Base-by-base conservation (phyloP, 2,797 vertebrate genomes). In the Macroramphosus scolopax region DNA sequence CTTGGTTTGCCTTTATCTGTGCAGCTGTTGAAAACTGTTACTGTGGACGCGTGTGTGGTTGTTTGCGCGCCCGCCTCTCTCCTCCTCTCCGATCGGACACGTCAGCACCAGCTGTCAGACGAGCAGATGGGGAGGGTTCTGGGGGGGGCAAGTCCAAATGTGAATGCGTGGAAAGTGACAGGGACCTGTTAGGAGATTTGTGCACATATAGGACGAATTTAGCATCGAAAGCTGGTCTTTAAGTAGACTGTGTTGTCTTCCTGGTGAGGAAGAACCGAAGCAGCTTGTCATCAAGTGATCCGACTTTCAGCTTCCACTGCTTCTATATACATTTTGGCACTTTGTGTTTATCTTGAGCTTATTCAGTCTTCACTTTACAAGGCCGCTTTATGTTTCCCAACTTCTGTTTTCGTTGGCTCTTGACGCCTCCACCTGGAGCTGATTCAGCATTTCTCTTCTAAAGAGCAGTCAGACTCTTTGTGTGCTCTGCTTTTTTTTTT, bases 81-180 rank as follows among this genome's bases (percentile, higher is more conserved):
- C 63, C 60, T 62, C 56, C 44, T 46, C n/a, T 54, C 53, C 20
- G 42, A 29, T 32, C 51, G 30, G 81, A 83, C 82, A 86, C 78
- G 78, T 82, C 82, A 56, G 79, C 82, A 71, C 39, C 75, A 68
- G 54, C 73, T 79, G 77, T 67, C 57, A 16, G 41, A 35, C 36
- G 11, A 35, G 51, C 35, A 15, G 52, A 22, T 3, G 57, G 40
- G n/a, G n/a, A n/a, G n/a, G n/a, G n/a, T n/a, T n/a, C n/a, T n/a
- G n/a, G 62, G 30, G 47, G 52, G 64, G 58, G 30, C 29, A 56
- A 53, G 64, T 76, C 72, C 73, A 75, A 80, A 82, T 78, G 77
- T 84, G 80, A 81, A 84, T 56, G 44, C 71, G 72, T 73, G 68
- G 63, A 73, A 70, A 69, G 64, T 55, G 69, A 78, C 68, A 51